phyloP scores from a whole-genome alignment of 2,888 invertebrate species.

The Craniophora ligustri region DNA sequence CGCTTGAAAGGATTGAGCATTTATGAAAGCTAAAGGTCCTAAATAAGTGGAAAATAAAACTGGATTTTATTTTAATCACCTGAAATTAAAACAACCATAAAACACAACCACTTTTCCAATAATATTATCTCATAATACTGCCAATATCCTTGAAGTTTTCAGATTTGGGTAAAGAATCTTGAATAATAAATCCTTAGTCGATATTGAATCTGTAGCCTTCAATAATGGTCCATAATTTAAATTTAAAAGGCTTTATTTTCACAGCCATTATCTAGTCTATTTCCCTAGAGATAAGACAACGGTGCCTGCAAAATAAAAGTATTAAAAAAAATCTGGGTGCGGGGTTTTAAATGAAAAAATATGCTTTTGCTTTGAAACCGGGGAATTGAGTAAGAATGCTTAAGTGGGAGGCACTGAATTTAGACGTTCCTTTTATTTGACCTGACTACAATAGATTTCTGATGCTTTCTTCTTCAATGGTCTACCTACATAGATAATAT shows the following conservation, averaged over 20 bases:
- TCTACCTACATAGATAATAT: too few species aligned
- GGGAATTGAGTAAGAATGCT: slow-evolving; percentile 20
- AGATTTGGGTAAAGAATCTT: slow-evolving; percentile 42
- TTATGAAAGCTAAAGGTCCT: too few species aligned
- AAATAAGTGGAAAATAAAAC: too few species aligned
- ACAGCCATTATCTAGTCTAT: slow-evolving; percentile 13
- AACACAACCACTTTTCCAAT: neutral
- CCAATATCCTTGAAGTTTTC: slow-evolving; percentile 22
- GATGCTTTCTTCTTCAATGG: too few species aligned
- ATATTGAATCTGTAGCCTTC: slow-evolving; percentile 46
- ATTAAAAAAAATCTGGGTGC: slow-evolving; percentile 14
- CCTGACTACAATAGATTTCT: slow-evolving; percentile 2
- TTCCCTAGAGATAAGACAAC: slow-evolving; percentile 16
- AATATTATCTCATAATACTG: slow-evolving; percentile 8
- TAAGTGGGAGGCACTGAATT: slow-evolving; percentile 11
- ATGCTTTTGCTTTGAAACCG: neutral
- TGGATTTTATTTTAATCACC: too few species aligned
- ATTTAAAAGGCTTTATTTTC: slow-evolving; percentile 26
- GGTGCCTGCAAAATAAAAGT: slow-evolving; percentile 12
- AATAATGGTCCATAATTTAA: slow-evolving; percentile 32
- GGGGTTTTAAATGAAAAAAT: slow-evolving; percentile 16
- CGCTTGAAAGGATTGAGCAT: too few species aligned
- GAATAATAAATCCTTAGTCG: slow-evolving; percentile 45
- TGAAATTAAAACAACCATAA: slow-evolving; percentile 3
- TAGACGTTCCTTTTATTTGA: neutral